Conservation (phyloP, 2,888 invertebrate species). For the Heteromurus nitidus region DNA sequence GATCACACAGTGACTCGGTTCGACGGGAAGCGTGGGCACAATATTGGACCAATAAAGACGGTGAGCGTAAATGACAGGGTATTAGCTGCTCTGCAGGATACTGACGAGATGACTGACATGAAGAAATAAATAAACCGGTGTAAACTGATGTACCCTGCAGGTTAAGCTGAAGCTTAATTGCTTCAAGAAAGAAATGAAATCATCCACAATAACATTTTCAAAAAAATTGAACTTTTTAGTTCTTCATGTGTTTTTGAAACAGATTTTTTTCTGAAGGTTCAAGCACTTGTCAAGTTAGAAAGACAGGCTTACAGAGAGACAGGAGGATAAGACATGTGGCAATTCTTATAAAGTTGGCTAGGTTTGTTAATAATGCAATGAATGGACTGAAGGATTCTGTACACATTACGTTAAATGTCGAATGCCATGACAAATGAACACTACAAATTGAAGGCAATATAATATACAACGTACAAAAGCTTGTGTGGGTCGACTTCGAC, state of each 20-base stretch:
- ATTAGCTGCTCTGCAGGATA: conserved; percentile 32
- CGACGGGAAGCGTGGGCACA: neutral
- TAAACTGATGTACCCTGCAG: neutral
- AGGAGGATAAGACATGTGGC: no score
- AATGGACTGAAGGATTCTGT: no score
- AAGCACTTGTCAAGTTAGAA: neutral
- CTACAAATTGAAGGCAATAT: no score
- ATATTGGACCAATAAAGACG: conserved; percentile 10
- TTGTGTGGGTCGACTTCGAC: no score
- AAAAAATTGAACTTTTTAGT: neutral
- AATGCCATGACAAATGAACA: no score
- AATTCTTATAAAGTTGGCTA: no score
- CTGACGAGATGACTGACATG: conserved; percentile 29
- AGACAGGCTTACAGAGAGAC: no score
- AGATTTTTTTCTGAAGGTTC: neutral
- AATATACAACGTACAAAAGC: no score
- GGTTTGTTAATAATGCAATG: no score
- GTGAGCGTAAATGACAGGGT: conserved; percentile 37
- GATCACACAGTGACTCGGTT: neutral
- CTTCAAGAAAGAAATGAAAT: no score
- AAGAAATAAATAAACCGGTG: neutral
- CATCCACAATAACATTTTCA: neutral
- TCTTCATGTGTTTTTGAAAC: neutral
- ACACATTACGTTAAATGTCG: no score
- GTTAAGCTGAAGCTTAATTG: neutral